Evolutionary conservation across 2,797 vertebrate genomes (phyloP).

Genomic region (Myotis daubentonii): DNA sequence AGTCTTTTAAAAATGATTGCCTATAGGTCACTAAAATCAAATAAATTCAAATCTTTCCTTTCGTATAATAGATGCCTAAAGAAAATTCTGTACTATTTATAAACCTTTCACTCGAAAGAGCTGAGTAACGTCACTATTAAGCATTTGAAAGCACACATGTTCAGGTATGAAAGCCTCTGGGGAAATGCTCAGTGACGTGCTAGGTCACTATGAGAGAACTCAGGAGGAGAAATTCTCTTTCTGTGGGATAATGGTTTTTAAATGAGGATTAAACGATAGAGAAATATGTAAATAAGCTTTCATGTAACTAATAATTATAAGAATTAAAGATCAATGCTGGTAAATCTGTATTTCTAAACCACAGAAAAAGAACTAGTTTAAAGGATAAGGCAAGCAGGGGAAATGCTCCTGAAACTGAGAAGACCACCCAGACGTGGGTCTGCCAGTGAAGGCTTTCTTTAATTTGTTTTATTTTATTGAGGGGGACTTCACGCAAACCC

Average conservation of each 20-base stretch:
- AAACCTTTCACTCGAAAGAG: neutral
- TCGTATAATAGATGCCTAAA: neutral
- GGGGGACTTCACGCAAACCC: neutral
- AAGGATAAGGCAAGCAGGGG: neutral
- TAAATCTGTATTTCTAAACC: neutral
- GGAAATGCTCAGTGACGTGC: neutral
- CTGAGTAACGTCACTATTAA: neutral
- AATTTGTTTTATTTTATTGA: neutral
- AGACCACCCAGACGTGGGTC: neutral
- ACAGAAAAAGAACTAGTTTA: neutral
- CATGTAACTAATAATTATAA: neutral
- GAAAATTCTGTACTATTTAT: neutral
- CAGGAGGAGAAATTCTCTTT: neutral
- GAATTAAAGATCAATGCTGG: neutral
- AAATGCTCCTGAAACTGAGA: neutral
- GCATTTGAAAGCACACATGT: neutral
- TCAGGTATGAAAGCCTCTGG: neutral
- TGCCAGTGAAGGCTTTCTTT: neutral
- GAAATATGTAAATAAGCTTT: neutral
- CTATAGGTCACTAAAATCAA: neutral
- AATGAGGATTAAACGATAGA: neutral
- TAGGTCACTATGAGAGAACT: neutral
- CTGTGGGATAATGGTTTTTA: neutral
- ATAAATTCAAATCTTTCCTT: neutral
- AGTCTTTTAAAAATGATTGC: neutral